These are phyloP conservation scores for Stenopsyche tienmushanensis DNA, from an alignment of 1,140 invertebrate genomes.

Conservation along the genomic window DNA sequence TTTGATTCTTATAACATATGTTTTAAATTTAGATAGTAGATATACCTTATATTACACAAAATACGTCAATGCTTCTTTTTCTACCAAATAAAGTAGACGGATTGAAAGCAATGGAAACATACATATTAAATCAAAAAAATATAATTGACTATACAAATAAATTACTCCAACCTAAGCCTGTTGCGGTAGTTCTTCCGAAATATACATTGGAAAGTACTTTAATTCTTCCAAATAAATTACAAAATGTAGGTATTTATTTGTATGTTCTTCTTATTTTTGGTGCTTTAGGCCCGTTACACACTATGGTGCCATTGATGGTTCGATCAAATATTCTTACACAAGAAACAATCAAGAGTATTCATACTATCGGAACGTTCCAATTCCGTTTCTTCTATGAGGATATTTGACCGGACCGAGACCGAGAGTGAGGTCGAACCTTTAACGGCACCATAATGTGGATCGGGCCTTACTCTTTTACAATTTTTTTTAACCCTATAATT, in stretches of 20 bases:
- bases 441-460: too few species aligned
- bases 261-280: neutral
- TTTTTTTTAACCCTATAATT: too few species aligned
- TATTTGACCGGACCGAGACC: too few species aligned
- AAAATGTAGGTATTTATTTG: conserved; percentile 24
- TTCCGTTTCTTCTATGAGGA: neutral
- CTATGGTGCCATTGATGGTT: neutral
- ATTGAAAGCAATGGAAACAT: conserved; percentile 23
- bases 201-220: conserved; percentile 26
- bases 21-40: conserved; percentile 34
- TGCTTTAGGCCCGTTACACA: neutral
- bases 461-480: too few species aligned
- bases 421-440: too few species aligned
- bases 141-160: neutral
- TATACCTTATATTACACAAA: conserved; percentile 33
- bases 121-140: conserved; percentile 14
- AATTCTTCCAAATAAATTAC: conserved; percentile 28
- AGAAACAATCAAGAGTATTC: too few species aligned
- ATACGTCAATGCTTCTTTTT: conserved; percentile 34
- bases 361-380: neutral
- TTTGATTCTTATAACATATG: neutral
- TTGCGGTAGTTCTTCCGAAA: conserved; percentile 32
- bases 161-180: conserved; percentile 11
- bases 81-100: conserved; percentile 28
- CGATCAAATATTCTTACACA: neutral